Conservation (phyloP, 2,888 invertebrate genomes). For the Pyrochroa serraticornis region DNA sequence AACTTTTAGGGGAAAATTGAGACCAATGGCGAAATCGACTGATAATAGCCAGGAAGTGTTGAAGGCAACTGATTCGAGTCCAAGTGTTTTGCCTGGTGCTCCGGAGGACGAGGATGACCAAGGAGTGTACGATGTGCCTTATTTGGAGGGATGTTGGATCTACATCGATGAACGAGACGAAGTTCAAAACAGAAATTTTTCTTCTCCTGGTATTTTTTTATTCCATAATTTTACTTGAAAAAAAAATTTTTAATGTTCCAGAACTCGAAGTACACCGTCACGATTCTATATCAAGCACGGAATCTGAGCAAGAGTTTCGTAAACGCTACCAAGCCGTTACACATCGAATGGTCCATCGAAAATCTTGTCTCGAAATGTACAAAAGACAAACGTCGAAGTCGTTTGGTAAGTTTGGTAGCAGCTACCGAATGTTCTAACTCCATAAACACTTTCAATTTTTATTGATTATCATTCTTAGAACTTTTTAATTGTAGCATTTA, state of each 20-base stretch:
- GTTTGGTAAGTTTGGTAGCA: conserved; percentile 80
- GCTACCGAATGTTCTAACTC: too few species aligned
- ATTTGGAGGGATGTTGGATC: conserved; percentile 74
- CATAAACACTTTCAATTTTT: too few species aligned
- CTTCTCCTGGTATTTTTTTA: neutral
- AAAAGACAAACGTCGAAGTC: conserved; percentile 80
- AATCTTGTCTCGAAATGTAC: conserved; percentile 90
- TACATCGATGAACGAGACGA: conserved; percentile 77
- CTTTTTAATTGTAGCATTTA: too few species aligned
- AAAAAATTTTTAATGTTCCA: conserved; percentile 16
- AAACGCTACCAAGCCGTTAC: conserved; percentile 86
- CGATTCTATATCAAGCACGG: conserved; percentile 66
- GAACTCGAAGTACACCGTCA: conserved; percentile 57
- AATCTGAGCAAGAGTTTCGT: conserved; percentile 85
- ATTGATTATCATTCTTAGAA: too few species aligned
- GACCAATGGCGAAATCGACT: conserved; percentile 72
- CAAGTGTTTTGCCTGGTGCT: conserved; percentile 62
- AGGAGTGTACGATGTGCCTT: conserved; percentile 78
- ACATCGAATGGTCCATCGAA: conserved; percentile 87
- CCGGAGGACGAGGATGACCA: conserved; percentile 69
- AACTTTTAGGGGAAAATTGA: conserved; percentile 58
- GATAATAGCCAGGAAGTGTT: conserved; percentile 74
- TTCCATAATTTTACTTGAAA: neutral
- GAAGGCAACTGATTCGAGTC: conserved; percentile 69
- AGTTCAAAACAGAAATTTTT: conserved; percentile 54